Evolutionary conservation across 1,140 invertebrate genomes (phyloP).

Genomic region (Batillaria attramentaria): DNA sequence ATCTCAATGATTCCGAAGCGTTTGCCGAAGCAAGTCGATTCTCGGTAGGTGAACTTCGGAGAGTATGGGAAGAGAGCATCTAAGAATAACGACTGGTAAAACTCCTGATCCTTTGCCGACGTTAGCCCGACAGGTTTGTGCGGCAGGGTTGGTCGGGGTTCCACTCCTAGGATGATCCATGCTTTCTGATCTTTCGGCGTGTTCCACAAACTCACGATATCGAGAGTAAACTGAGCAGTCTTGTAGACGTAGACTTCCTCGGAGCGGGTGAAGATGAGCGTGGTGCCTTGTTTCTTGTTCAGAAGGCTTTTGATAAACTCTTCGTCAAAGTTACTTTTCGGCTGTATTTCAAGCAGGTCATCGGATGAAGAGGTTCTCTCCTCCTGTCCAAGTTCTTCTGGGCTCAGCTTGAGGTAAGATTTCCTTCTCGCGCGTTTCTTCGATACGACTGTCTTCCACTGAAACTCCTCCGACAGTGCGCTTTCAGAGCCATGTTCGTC

Average conservation of each 20-base stretch:
- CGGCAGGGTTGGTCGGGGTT: not conserved
- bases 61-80: not conserved
- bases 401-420: no score
- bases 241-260: not conserved
- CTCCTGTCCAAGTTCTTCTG: no score
- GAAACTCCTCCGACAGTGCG: no score
- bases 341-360: no score
- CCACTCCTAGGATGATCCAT: conserved; percentile 29
- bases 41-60: conserved; percentile 28
- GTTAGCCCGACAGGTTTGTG: conserved; percentile 20
- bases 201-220: conserved; percentile 34
- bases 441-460: no score
- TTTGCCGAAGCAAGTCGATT: conserved; percentile 2
- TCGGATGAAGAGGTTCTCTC: no score
- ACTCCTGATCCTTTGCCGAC: not conserved
- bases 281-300: not conserved
- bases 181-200: conserved; percentile 5
- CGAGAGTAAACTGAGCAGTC: conserved; percentile 13
- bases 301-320: not conserved
- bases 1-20: conserved; percentile 28
- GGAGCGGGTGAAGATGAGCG: conserved; percentile 7
- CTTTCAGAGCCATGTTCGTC: no score
- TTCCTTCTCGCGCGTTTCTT: no score
- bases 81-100: conserved; percentile 13
- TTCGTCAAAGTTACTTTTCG: no score